Evolutionary conservation across 2,797 vertebrate species (phyloP).

Genomic region (Tokudaia muenninki): DNA sequence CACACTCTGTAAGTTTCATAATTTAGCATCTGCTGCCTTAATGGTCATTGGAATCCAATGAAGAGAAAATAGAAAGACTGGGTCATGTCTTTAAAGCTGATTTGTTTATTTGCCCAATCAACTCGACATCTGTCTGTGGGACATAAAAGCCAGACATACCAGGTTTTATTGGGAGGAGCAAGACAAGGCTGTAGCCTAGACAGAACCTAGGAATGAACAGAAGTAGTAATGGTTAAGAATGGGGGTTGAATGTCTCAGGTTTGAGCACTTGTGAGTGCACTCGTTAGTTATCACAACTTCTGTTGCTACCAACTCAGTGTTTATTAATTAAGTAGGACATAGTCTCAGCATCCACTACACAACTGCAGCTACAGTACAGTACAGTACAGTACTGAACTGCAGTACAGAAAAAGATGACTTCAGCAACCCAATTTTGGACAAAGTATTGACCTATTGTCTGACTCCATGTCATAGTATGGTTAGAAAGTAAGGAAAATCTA

Average conservation of each 20-base stretch:
- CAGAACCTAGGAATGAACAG: neutral
- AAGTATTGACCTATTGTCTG: neutral
- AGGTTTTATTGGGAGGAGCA: neutral
- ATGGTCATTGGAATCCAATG: neutral
- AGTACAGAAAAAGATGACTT: conserved; percentile 30
- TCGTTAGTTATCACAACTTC: neutral
- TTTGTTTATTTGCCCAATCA: conserved; percentile 33
- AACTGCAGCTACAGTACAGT: neutral
- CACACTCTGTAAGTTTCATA: neutral
- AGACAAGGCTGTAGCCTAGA: neutral
- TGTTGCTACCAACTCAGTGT: neutral
- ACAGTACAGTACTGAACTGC: too few relatives aligned
- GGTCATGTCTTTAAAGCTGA: conserved; percentile 11
- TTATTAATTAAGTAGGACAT: neutral
- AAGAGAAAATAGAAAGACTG: conserved; percentile 13
- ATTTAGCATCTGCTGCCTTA: neutral
- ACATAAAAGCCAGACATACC: neutral
- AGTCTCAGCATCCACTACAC: neutral
- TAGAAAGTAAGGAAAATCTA: neutral
- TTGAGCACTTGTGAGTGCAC: neutral
- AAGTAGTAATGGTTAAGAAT: accelerated
- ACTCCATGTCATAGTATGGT: neutral
- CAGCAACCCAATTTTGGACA: neutral
- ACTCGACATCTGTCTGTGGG: neutral
- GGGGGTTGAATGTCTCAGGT: neutral